phyloP scores from a whole-genome alignment of 2,888 invertebrate species.

The Furcula furcula region DNA sequence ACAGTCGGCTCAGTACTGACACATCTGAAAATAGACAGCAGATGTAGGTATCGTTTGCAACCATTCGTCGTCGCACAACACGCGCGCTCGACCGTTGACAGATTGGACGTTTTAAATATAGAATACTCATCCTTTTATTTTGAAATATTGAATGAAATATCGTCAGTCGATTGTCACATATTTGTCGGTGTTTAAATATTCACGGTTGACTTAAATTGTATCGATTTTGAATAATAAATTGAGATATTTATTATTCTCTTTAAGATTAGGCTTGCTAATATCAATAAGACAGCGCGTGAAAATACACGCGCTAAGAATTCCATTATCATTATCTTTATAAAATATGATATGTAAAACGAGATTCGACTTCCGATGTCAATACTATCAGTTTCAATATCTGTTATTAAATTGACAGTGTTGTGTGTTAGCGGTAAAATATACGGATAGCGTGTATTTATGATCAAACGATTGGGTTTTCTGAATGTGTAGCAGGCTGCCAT shows the following conservation, averaged over 20 bases:
- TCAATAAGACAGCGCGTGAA: not conserved
- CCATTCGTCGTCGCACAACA: constrained; percentile 75
- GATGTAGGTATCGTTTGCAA: constrained; percentile 75
- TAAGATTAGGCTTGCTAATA: not conserved
- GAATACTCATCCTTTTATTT: constrained; percentile 72
- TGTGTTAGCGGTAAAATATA: constrained; percentile 41
- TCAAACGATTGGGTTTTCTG: constrained; percentile 45
- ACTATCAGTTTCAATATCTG: constrained; percentile 37
- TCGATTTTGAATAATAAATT: constrained; percentile 1
- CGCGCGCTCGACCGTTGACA: constrained; percentile 77
- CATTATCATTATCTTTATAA: constrained; percentile 11
- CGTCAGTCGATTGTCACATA: constrained; percentile 55
- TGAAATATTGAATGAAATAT: constrained; percentile 68
- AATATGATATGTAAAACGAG: constrained; percentile 13
- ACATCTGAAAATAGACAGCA: constrained; percentile 77
- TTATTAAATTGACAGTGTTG: constrained; percentile 31
- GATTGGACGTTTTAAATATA: constrained; percentile 77
- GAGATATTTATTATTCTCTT: not conserved
- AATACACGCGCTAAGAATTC: constrained; percentile 8
- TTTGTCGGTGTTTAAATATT: constrained; percentile 17
- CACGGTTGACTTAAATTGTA: constrained; percentile 9
- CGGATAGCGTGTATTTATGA: constrained; percentile 52
- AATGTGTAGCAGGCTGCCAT: constrained; percentile 55
- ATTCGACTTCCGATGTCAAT: constrained; percentile 32
- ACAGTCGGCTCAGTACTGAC: constrained; percentile 62